Percentiles rank a stretch among this genome's conserved stretches.
Evolutionary conservation across 1,140 invertebrate genomes (phyloP).

Genomic region (Pollicipes pollicipes): DNA sequence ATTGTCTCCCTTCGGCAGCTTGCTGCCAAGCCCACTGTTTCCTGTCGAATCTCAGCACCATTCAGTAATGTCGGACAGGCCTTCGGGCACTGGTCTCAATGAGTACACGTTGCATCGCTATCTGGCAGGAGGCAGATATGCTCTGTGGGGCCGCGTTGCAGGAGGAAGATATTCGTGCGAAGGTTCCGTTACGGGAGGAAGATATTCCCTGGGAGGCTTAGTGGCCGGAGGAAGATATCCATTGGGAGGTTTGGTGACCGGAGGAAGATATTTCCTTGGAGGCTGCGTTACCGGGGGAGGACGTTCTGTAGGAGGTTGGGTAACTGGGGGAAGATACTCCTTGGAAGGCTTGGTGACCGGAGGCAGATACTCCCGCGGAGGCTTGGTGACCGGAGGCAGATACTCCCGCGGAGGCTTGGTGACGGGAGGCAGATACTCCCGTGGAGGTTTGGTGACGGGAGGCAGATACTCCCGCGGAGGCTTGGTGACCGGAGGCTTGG

Average conservation of each 20-base stretch:
- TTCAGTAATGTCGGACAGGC: too few species aligned
- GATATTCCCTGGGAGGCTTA: not conserved
- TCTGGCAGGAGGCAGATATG: not conserved
- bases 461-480: not conserved
- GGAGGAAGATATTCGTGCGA: not conserved
- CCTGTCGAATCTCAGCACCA: too few species aligned
- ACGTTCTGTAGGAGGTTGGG: not conserved
- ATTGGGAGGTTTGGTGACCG: not conserved
- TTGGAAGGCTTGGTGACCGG: not conserved
- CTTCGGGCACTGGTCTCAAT: too few species aligned
- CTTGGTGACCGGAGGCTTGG: too few species aligned
- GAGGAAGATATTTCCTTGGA: not conserved
- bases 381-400: not conserved
- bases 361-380: not conserved
- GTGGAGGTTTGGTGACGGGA: not conserved
- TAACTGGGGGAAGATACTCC: not conserved
- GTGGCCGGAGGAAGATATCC: not conserved
- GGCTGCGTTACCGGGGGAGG: not conserved
- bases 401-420: not conserved
- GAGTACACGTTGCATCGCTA: too few species aligned
- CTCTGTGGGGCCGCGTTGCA: too few species aligned
- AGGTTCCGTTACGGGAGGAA: not conserved
- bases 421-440: too few species aligned
- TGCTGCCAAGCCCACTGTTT: too few species aligned
- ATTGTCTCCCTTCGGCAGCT: too few species aligned